Evolutionary conservation across 1,140 invertebrate species (phyloP).

Genomic region (Drosophila yakuba): DNA sequence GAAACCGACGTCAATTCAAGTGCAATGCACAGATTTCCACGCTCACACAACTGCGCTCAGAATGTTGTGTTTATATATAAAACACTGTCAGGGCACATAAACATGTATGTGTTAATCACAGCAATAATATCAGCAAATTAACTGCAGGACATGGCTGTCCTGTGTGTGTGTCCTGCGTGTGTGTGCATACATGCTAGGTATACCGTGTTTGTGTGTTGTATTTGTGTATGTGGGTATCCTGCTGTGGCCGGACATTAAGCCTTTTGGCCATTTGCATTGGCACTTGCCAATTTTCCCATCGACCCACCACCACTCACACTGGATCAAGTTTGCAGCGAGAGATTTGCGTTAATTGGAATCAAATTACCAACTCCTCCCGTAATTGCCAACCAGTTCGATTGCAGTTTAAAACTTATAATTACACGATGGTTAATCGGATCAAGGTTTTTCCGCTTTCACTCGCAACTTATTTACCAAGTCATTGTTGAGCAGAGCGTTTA

Average conservation of each 20-base stretch:
- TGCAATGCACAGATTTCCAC: conserved; percentile 61
- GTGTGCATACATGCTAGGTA: conserved; percentile 1
- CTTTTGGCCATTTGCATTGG: conserved; percentile 54
- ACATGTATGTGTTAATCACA: conserved; percentile 82
- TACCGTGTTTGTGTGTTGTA: not conserved
- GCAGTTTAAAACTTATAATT: conserved; percentile 20
- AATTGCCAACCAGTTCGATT: conserved; percentile 19
- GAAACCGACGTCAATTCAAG: conserved; percentile 45
- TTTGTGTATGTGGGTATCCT: conserved; percentile 23
- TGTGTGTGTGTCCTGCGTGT: conserved; percentile 6
- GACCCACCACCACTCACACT: conserved; percentile 1
- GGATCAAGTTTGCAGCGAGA: conserved; percentile 17
- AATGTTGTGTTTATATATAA: conserved; percentile 62
- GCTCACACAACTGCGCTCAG: not conserved
- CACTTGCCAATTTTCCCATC: conserved; percentile 62
- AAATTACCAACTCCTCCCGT: conserved; percentile 32
- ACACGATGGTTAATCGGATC: conserved; percentile 2
- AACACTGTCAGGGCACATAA: conserved; percentile 70
- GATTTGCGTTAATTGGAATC: conserved; percentile 53
- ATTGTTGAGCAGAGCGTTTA: not conserved
- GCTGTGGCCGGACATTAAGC: conserved; percentile 46
- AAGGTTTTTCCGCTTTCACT: not conserved
- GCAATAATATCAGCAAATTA: conserved; percentile 82
- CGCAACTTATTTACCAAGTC: not conserved
- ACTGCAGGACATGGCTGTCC: conserved; percentile 55